Evolutionary conservation across 2,888 invertebrate genomes (phyloP).

Genomic region (Chloroclystis v-ata): DNA sequence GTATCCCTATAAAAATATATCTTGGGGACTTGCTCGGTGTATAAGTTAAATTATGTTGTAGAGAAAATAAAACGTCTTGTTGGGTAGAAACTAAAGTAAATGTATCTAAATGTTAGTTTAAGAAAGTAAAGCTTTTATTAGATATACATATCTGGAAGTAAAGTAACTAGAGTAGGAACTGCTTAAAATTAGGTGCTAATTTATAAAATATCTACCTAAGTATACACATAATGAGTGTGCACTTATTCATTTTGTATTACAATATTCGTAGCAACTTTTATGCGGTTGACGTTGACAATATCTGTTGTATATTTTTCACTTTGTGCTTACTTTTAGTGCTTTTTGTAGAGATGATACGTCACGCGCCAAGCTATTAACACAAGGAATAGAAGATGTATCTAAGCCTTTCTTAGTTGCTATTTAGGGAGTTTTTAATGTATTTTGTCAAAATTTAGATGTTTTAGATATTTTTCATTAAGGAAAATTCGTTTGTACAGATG

Average conservation of each 20-base stretch:
- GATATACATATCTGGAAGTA: slow-evolving; percentile 38
- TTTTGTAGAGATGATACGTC: slow-evolving; percentile 29
- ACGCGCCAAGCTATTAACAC: slow-evolving; percentile 16
- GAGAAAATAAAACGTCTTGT: not conserved
- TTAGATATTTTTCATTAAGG: slow-evolving; percentile 38
- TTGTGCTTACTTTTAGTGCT: slow-evolving; percentile 32
- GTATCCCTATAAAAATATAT: no score
- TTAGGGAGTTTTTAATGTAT: slow-evolving; percentile 28
- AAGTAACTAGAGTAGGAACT: slow-evolving; percentile 46
- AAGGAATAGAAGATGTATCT: slow-evolving; percentile 5
- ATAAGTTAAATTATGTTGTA: not conserved
- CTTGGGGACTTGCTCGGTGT: no score
- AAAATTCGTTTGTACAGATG: slow-evolving; percentile 67
- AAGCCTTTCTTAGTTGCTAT: slow-evolving; percentile 18
- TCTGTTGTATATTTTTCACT: slow-evolving; percentile 47
- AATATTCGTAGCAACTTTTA: slow-evolving; percentile 38
- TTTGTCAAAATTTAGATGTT: slow-evolving; percentile 37
- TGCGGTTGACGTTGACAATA: slow-evolving; percentile 74
- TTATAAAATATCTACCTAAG: slow-evolving; percentile 37
- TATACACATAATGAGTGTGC: slow-evolving; percentile 60
- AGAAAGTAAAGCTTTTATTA: slow-evolving; percentile 51
- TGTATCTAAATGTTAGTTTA: slow-evolving; percentile 55
- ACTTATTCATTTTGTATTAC: slow-evolving; percentile 59
- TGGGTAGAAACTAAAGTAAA: not conserved
- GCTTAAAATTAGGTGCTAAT: slow-evolving; percentile 75